A percentile compares a stretch with the other conserved stretches of the same genome.
These are phyloP conservation scores for Chaetophractus vellerosus DNA, from an alignment of 2,797 vertebrate species.

Conservation along the genomic window DNA sequence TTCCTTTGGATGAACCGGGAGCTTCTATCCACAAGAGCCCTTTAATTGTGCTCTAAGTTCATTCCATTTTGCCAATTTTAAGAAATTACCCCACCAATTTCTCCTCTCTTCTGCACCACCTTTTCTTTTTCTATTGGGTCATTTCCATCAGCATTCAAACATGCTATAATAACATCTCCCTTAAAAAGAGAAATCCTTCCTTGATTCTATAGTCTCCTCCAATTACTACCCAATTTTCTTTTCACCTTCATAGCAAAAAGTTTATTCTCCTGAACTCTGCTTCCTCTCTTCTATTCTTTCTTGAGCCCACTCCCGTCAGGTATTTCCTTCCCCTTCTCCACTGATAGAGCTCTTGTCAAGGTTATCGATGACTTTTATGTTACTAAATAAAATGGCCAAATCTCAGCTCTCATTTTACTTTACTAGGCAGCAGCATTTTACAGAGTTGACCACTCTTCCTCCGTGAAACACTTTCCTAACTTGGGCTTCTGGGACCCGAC, in stretches of 20 bases:
- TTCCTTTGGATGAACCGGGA: not conserved
- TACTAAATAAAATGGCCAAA: not conserved
- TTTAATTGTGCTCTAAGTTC: not conserved
- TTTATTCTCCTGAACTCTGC: not conserved
- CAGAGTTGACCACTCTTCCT: not conserved
- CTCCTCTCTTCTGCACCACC: not conserved
- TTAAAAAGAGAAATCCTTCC: not conserved
- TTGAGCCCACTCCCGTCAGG: not conserved
- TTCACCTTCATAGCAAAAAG: not conserved
- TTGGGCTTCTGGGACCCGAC: not conserved
- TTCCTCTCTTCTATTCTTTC: not conserved
- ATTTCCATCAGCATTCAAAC: not conserved
- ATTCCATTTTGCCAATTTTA: not conserved
- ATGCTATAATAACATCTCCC: not conserved
- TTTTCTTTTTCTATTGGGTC: not conserved
- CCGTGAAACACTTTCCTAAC: not conserved
- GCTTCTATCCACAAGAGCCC: not conserved
- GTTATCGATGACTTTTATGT: not conserved
- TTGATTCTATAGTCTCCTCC: not conserved
- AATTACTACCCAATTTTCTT: not conserved
- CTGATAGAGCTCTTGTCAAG: not conserved
- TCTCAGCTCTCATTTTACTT: not conserved
- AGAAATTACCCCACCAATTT: not conserved
- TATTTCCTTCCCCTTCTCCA: not conserved
- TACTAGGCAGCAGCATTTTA: not conserved